Evolutionary conservation across 2,888 invertebrate genomes (phyloP), one percentile per base, ranked within the genome.

Genomic region (Augiades crinisus): DNA sequence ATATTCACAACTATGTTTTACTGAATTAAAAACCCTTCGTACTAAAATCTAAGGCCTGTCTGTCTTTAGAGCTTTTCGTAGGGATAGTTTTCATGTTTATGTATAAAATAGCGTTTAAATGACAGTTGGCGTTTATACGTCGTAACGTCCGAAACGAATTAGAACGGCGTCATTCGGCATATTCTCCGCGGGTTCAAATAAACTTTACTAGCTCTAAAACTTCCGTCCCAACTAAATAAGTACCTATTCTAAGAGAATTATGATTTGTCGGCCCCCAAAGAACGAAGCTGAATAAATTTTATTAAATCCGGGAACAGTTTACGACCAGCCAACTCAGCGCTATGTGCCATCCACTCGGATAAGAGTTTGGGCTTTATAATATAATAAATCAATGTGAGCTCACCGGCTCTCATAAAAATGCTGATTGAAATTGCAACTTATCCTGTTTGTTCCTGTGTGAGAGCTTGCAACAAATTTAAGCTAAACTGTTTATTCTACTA

Each of bases 261-360:
- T 86, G 86, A 85, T 85, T 86, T 85, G 83, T 85, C 76, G 80
- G 78, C 75, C 81, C 72, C 82, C 70, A 70, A 80, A 84, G 82
- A 76, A 75, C 63, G 71, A 68, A 69, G 77, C 74, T 81, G 83
- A 85, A 87, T 87, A 83, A 84, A 86, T 87, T 86, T 85, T 85
- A 86, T 84, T 85, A 85, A 86, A 85, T 82, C 83, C 78, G 70
- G 72, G 78, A 78, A 69, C 75, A 78, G 78, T 86, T 86, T 86
- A 86, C 77, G 86, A 82, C 71, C 72, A 70, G 67, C 76, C 68
- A 70, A 78, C 79, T 86, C 84, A 85, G 84, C 82, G 63, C 62
- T 66, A 64, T 67, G 70, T 70, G 71, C 72, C 75, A 64, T 75
- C 71, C 62, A 62, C 66, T 68, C 52, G 51, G 47, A 47, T 57